Percentiles rank a stretch among this genome's conserved stretches.
These are phyloP conservation scores for Grammomys surdaster DNA, from an alignment of 2,113 vertebrate species.

Conservation along the genomic window DNA sequence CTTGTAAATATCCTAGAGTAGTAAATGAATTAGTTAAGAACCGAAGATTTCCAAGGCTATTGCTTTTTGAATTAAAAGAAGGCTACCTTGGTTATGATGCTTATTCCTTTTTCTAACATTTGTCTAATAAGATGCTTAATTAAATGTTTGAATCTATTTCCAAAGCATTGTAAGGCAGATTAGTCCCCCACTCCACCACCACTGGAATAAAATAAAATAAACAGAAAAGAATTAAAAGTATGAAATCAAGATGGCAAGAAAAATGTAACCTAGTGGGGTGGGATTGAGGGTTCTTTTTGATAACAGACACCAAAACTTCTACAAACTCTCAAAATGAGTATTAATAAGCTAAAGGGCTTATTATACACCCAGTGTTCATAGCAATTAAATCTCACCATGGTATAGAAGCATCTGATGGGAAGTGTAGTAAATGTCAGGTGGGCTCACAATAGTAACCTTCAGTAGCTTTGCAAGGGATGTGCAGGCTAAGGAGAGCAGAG, in stretches of 20 bases:
- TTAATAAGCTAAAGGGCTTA: background rate
- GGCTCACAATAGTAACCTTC: background rate
- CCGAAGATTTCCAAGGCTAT: slow-evolving; percentile 21
- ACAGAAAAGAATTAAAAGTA: background rate
- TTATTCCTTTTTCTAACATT: slow-evolving; percentile 40
- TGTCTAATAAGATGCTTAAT: background rate
- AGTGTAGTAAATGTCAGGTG: background rate
- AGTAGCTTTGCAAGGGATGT: background rate
- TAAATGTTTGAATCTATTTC: slow-evolving; percentile 16
- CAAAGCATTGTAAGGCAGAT: background rate
- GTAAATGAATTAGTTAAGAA: slow-evolving; percentile 13
- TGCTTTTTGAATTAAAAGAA: background rate
- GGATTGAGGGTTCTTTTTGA: background rate
- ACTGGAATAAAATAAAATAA: background rate
- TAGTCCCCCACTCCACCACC: background rate
- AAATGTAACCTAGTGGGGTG: background rate
- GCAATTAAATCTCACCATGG: background rate
- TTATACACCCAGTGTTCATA: background rate
- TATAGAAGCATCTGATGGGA: background rate
- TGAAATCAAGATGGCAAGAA: slow-evolving; percentile 38
- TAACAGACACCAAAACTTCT: background rate
- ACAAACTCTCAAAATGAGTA: background rate
- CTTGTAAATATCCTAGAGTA: background rate
- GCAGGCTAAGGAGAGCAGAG: background rate
- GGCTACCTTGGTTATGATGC: background rate